These are phyloP conservation scores for Dicentrarchus labrax DNA, from an alignment of 2,113 vertebrate species.

Conservation along the genomic window DNA sequence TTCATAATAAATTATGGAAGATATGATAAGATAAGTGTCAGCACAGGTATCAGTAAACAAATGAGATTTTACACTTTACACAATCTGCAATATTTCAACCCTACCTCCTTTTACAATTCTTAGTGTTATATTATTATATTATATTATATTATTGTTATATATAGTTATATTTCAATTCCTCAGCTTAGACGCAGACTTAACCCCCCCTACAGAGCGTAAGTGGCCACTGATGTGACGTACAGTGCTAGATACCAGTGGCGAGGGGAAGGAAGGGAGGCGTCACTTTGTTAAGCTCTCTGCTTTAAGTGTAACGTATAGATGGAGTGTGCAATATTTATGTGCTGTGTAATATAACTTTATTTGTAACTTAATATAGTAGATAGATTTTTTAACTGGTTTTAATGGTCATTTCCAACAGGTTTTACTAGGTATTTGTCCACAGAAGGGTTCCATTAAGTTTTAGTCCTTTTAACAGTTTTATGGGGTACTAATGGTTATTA, in stretches of 20 bases:
- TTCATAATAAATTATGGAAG: neutral
- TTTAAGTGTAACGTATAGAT: too few relatives aligned
- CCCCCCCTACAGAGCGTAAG: too few relatives aligned
- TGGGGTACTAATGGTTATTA: neutral
- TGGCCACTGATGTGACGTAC: neutral
- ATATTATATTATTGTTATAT: too few relatives aligned
- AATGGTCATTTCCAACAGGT: neutral
- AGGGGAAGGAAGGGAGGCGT: too few relatives aligned
- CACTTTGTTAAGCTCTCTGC: too few relatives aligned
- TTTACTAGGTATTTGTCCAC: neutral
- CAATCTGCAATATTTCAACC: neutral
- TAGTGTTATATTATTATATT: too few relatives aligned
- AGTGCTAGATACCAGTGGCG: neutral
- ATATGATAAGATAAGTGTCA: neutral
- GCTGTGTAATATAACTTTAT: too few relatives aligned
- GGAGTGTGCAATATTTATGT: neutral
- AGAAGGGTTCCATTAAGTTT: neutral
- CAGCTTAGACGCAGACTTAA: neutral
- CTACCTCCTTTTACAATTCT: too few relatives aligned
- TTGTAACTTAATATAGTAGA: neutral
- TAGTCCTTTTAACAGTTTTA: neutral
- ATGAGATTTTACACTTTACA: neutral
- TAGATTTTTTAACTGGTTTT: neutral
- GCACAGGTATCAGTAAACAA: neutral
- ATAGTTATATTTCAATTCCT: neutral